Conservation (phyloP, 2,888 invertebrate genomes). For the Latheticus oryzae region DNA sequence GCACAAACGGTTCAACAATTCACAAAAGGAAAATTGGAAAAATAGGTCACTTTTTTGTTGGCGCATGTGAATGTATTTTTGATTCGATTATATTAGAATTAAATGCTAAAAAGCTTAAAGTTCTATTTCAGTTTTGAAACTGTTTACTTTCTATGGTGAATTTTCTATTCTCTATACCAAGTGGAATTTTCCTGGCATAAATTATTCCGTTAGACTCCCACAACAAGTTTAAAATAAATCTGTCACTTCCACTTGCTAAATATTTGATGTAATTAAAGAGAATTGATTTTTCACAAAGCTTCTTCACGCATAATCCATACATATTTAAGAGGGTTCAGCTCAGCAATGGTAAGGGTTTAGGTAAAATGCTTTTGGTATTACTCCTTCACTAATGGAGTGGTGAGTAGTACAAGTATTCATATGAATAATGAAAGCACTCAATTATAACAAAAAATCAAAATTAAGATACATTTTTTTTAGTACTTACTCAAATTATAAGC, state of each 20-base stretch:
- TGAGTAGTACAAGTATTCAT: constrained; percentile 22
- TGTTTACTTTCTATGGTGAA: no score
- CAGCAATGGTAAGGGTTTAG: constrained; percentile 4
- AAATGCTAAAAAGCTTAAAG: no score
- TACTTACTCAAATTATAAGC: no score
- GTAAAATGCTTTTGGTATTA: constrained; percentile 4
- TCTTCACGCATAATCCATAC: constrained; percentile 7
- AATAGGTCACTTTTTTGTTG: constrained; percentile 1
- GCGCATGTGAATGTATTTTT: neutral
- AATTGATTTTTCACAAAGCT: constrained; percentile 5
- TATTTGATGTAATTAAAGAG: constrained; percentile 5
- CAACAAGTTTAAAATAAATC: constrained; percentile 8
- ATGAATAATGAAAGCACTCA: no score
- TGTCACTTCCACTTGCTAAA: neutral
- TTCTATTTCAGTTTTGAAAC: no score
- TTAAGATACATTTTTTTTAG: no score
- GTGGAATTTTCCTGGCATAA: neutral
- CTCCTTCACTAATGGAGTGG: constrained; percentile 7
- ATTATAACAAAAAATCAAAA: no score
- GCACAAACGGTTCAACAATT: constrained; percentile 17
- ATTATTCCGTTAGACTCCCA: constrained; percentile 3
- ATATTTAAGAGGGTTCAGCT: constrained; percentile 20
- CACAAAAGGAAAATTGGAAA: constrained; percentile 8
- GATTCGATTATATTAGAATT: no score
- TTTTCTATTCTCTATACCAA: no score